Percentiles rank a stretch among this genome's conserved stretches.
Evolutionary conservation across 2,888 invertebrate species (phyloP).

Genomic region (Argynnis bischoffii): DNA sequence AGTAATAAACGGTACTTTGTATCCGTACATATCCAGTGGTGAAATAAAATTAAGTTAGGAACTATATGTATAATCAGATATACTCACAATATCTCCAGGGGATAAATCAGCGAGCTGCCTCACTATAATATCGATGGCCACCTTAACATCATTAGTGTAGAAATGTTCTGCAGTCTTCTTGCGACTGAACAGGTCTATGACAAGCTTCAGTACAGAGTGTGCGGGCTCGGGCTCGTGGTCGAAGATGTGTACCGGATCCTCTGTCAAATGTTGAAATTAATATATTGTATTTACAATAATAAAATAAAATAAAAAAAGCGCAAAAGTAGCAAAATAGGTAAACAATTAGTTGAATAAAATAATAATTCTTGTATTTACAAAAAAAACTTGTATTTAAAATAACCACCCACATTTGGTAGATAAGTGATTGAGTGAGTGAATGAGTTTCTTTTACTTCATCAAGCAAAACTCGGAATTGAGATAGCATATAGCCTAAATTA

Average conservation of each 20-base stretch:
- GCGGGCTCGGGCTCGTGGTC: slow-evolving; percentile 90
- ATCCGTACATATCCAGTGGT: background rate
- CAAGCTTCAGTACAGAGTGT: slow-evolving; percentile 94
- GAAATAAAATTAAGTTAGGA: background rate
- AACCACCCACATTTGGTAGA: too few species aligned
- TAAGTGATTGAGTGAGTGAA: too few species aligned
- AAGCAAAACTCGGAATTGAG: too few species aligned
- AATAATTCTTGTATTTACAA: too few species aligned
- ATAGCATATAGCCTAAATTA: too few species aligned
- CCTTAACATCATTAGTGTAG: slow-evolving; percentile 97
- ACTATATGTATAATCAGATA: background rate
- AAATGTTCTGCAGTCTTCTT: slow-evolving; percentile 92
- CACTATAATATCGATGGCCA: slow-evolving; percentile 95
- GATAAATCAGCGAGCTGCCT: slow-evolving; percentile 95
- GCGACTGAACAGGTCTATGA: slow-evolving; percentile 92
- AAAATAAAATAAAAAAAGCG: too few species aligned
- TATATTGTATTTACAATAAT: too few species aligned
- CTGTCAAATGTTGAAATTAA: slow-evolving; percentile 69
- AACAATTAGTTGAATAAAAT: too few species aligned
- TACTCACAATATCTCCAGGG: slow-evolving; percentile 89
- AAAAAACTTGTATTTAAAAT: too few species aligned
- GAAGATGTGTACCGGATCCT: slow-evolving; percentile 93
- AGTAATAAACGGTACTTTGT: background rate
- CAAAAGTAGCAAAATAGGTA: too few species aligned
- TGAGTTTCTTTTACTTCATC: too few species aligned